Conservation (phyloP, 64 coral and sea anemone species). For the Exaiptasia diaphana region DNA sequence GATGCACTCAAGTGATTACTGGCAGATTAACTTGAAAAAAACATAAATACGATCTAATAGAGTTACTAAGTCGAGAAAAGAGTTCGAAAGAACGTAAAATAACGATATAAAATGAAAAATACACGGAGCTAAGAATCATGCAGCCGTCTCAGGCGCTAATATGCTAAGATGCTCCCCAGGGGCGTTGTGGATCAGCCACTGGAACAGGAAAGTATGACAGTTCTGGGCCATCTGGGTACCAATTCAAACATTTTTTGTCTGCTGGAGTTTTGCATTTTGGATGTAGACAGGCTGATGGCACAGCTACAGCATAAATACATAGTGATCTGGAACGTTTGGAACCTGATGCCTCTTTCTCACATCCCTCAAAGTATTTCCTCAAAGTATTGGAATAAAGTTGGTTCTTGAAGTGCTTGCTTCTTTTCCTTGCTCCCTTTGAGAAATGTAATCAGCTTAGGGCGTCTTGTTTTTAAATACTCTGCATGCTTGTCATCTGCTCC, state of each 20-base stretch:
- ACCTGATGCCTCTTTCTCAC: conserved; percentile 52
- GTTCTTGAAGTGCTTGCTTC: conserved; percentile 19
- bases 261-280: conserved; percentile 9
- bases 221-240: conserved; percentile 17
- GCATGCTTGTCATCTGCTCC: conserved; percentile 32
- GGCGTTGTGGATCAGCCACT: conserved; percentile 11
- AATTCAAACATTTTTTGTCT: neutral
- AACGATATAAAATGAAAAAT: no score
- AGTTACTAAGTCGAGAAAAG: no score
- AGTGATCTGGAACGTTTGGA: neutral
- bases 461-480: conserved; percentile 25
- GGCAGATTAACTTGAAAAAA: no score
- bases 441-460: conserved; percentile 49
- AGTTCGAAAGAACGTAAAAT: no score
- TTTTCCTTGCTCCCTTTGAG: conserved; percentile 56
- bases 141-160: no score
- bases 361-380: conserved; percentile 46
- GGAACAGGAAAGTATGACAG: conserved; percentile 9
- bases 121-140: no score
- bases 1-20: no score
- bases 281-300: conserved; percentile 12
- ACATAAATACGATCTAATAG: no score
- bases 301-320: conserved; percentile 49
- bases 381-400: conserved; percentile 26
- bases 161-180: conserved; percentile 15